Percentiles rank a stretch among this genome's conserved stretches.
Conservation (phyloP, 2,888 invertebrate genomes). For the Drosophila setosimentum region DNA sequence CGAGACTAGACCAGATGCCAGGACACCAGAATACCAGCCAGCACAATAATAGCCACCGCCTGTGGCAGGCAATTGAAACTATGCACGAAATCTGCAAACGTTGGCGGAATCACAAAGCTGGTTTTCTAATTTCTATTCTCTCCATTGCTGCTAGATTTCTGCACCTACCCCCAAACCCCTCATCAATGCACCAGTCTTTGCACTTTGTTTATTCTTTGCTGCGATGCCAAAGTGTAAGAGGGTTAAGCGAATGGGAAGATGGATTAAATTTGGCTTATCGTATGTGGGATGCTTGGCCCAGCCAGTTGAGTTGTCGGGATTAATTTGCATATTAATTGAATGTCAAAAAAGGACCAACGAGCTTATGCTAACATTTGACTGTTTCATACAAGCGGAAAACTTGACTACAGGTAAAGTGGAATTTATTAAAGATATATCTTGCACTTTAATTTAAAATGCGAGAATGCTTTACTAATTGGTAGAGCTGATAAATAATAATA, state of each 20-base stretch:
- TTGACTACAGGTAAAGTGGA: conserved; percentile 29
- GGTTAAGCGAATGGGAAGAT: conserved; percentile 41
- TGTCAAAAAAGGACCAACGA: conserved; percentile 70
- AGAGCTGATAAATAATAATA: background rate
- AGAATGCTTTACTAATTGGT: background rate
- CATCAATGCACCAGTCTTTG: conserved; percentile 4
- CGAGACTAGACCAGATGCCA: conserved; percentile 18
- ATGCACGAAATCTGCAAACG: conserved; percentile 74
- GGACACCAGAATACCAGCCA: conserved; percentile 18
- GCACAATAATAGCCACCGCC: conserved; percentile 36
- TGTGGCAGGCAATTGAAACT: conserved; percentile 68
- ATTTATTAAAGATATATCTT: conserved; percentile 1
- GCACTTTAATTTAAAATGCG: background rate
- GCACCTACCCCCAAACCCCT: background rate
- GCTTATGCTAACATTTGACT: conserved; percentile 33
- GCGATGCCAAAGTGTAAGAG: conserved; percentile 44
- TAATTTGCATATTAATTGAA: conserved; percentile 80
- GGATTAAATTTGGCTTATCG: conserved; percentile 58
- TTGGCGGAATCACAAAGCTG: conserved; percentile 72
- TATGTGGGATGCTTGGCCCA: conserved; percentile 42
- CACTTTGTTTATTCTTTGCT: conserved; percentile 52
- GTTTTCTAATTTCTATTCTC: conserved; percentile 68
- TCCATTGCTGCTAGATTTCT: background rate
- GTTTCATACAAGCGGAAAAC: conserved; percentile 31
- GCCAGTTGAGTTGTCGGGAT: conserved; percentile 33